Percentiles rank a stretch among this genome's conserved stretches.
Conservation (phyloP, 2,888 invertebrate genomes). For the Saturnia pavonia region DNA sequence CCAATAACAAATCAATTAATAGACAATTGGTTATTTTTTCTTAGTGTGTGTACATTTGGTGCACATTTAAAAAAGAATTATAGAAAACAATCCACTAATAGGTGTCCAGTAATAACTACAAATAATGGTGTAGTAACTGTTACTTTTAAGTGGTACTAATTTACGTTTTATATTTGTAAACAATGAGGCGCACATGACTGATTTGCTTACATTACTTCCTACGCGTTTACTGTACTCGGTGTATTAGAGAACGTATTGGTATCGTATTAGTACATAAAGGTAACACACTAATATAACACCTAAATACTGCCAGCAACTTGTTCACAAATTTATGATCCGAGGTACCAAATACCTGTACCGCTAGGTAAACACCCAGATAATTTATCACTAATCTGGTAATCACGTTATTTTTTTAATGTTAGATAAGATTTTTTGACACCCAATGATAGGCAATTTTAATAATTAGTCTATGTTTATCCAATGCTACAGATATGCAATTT, state of each 20-base stretch:
- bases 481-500: neutral
- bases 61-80: conserved; percentile 13
- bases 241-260: conserved; percentile 37
- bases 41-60: neutral
- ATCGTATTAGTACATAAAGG: too few relatives aligned
- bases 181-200: conserved; percentile 46
- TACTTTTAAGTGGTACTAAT: conserved; percentile 42
- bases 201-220: conserved; percentile 52
- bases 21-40: conserved; percentile 11
- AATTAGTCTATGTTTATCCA: neutral
- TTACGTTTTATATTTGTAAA: conserved; percentile 54
- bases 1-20: conserved; percentile 10
- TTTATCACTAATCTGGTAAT: neutral
- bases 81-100: conserved; percentile 17
- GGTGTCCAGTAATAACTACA: conserved; percentile 20
- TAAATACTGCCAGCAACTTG: neutral
- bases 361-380: neutral
- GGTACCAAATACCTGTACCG: conserved; percentile 4
- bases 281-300: conserved; percentile 22
- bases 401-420: neutral
- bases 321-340: conserved; percentile 15
- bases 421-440: neutral
- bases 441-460: neutral
- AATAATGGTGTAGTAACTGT: conserved; percentile 22
- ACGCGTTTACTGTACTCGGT: conserved; percentile 32